Evolutionary conservation across 2,113 vertebrate species (phyloP), one percentile per base, ranked within the genome.

Genomic region (Pseudonaja textilis): DNA sequence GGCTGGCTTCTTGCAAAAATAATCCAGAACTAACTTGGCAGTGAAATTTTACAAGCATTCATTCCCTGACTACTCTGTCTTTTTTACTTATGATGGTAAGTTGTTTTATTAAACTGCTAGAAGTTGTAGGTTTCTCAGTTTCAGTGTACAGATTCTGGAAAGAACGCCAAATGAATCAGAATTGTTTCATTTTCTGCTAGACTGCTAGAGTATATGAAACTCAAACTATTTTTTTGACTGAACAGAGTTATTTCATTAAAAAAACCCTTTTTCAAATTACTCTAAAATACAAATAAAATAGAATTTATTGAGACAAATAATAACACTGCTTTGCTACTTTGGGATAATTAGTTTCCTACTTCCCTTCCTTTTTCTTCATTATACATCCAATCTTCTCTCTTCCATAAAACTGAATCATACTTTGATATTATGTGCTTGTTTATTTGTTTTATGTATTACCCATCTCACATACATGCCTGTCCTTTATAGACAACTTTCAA

Each of bases 21-120:
- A 26, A 20, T 91, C 25, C 90, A 93, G n/a, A 42, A 39, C 34
- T 81, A 87, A 89, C 89, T 93, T 14, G 23, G 91, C 85, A 34
- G 20, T 45, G 29, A 87, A 91, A 91, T 92, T 54, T 61, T 92
- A 85, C 93, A 87, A 90, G 57, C 0, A 0, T 0, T 0, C 0
- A 54, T 50, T 55, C 42, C 85, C 93, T 14, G 61, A 22, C 50
- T 87, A 4, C 5, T 18, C 45, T 57, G 34, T 87, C 3, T 93
- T 14, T 26, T 94, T 26, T 18, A 0, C 64, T 11, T 56, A 1
- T 74, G 86, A 64, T 92, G 86, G 22, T 92, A 74, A 2, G 0
- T 93, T 89, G 2, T 81, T 91, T 0, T 0, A 39, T 88, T 22
- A 87, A 74, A 34, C 26, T 90, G 26, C n/a, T 16, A 3, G 4